Percentiles rank a stretch among this genome's conserved stretches.
Conservation (phyloP, 2,113 vertebrate species). For the Grammomys dolichurus region DNA sequence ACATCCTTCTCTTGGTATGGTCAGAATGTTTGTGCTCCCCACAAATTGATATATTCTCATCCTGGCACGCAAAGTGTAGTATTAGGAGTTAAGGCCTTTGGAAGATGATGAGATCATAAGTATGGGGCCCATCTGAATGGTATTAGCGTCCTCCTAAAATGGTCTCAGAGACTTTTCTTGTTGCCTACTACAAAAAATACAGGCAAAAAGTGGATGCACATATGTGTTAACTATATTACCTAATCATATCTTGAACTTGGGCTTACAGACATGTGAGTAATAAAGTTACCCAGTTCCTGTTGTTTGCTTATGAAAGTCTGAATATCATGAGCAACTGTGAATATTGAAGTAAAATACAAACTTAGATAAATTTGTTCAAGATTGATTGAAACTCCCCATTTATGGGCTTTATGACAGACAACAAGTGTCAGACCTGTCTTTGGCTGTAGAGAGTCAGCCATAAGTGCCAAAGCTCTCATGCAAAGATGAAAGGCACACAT, state of each 20-base stretch:
- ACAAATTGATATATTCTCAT: not conserved
- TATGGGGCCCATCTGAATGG: rapidly evolving
- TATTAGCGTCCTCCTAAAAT: not conserved
- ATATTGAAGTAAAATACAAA: not conserved
- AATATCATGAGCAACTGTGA: not conserved
- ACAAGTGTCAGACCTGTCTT: not conserved
- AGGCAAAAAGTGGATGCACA: not conserved
- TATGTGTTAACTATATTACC: not conserved
- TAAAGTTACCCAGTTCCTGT: not conserved
- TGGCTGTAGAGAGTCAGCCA: not conserved
- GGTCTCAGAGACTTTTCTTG: not conserved
- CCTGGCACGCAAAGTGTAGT: not conserved
- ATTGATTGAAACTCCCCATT: not conserved
- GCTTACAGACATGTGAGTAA: not conserved
- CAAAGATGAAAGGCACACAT: not conserved
- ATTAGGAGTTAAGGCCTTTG: not conserved
- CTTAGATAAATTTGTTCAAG: not conserved
- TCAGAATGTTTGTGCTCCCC: not conserved
- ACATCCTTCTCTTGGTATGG: not conserved
- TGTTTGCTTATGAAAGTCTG: not conserved
- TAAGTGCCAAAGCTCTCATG: not conserved
- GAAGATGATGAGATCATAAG: not conserved
- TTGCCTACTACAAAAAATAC: not conserved
- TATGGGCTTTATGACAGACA: not conserved
- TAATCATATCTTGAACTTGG: not conserved